These are phyloP conservation scores for Propithecus perrieri DNA, from an alignment of 2,797 vertebrate genomes.

Conservation along the genomic window DNA sequence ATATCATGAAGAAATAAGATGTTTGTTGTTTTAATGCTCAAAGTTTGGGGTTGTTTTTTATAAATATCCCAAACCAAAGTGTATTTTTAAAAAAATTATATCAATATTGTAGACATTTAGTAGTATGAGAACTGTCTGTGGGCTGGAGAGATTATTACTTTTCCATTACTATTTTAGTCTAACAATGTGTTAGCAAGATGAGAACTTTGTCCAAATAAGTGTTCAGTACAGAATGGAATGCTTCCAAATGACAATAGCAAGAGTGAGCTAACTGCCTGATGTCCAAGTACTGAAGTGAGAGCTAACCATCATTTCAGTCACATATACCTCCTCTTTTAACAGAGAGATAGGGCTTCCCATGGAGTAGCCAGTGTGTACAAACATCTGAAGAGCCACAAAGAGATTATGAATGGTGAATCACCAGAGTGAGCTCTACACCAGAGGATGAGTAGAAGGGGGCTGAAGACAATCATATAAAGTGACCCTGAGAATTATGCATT, in stretches of 20 bases:
- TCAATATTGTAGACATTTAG: background rate
- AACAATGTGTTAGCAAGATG: background rate
- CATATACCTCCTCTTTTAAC: background rate
- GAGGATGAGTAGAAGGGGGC: background rate
- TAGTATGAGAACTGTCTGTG: background rate
- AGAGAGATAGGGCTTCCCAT: background rate
- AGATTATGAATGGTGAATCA: background rate
- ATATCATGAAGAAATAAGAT: background rate
- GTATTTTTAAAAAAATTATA: background rate
- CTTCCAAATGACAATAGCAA: constrained; percentile 4
- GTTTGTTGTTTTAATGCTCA: background rate
- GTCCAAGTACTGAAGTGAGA: background rate
- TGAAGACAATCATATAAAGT: background rate
- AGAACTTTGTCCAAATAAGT: background rate
- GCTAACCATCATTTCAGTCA: background rate
- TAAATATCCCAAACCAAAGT: background rate
- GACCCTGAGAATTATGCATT: background rate
- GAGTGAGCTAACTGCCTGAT: background rate
- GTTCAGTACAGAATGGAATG: background rate
- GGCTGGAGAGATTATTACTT: background rate
- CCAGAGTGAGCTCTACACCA: background rate
- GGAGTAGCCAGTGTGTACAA: background rate
- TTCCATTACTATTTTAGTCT: background rate
- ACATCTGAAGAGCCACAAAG: background rate
- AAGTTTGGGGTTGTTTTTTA: background rate